These are phyloP conservation scores for Coleophora deauratella DNA, from an alignment of 2,888 invertebrate genomes.

Conservation along the genomic window DNA sequence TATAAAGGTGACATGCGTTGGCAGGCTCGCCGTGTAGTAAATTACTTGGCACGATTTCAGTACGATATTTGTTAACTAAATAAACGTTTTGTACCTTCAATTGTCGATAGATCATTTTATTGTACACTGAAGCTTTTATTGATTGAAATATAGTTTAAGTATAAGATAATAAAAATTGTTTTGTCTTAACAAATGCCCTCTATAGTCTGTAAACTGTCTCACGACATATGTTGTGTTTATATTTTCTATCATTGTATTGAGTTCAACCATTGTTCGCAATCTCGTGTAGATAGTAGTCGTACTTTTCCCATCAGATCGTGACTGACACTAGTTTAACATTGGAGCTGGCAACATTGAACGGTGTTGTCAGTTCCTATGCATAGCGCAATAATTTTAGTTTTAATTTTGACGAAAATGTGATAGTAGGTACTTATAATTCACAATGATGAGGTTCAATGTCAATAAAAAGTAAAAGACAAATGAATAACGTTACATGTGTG, in stretches of 20 bases:
- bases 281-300: constrained; percentile 46
- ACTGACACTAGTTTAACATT: constrained; percentile 31
- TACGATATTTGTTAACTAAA: constrained; percentile 1
- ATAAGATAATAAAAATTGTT: constrained; percentile 2
- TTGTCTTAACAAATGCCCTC: background rate
- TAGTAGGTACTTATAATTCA: constrained; percentile 62
- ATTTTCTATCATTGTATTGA: constrained; percentile 19
- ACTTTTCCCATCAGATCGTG: constrained; percentile 69
- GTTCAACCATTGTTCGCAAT: too few species aligned
- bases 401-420: constrained; percentile 56
- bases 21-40: constrained; percentile 22
- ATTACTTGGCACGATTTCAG: constrained; percentile 11
- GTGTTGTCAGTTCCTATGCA: constrained; percentile 28
- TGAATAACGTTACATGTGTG: constrained; percentile 70
- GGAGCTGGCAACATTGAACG: constrained; percentile 33
- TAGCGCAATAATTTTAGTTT: constrained; percentile 60
- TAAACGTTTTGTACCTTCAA: constrained; percentile 1
- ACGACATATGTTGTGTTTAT: constrained; percentile 69
- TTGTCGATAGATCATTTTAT: constrained; percentile 1
- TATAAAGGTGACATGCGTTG: constrained; percentile 30
- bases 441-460: constrained; percentile 33
- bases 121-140: constrained; percentile 6
- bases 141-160: background rate
- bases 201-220: constrained; percentile 36
- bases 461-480: constrained; percentile 42